Base-by-base conservation (phyloP, 1,140 invertebrate species). In the Drosophila asahinai region DNA sequence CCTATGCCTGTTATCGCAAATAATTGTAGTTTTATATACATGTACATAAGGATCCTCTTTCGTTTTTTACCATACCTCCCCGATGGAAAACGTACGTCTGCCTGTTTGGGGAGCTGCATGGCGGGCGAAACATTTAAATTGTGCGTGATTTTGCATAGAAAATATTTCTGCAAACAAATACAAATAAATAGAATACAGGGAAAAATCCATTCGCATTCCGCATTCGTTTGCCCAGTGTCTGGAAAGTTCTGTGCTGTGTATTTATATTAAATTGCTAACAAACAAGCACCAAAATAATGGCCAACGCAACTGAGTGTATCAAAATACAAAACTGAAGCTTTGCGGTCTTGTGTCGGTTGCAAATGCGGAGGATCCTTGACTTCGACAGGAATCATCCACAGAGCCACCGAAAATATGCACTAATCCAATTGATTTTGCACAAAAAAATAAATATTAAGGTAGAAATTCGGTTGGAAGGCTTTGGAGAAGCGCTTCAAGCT, bases 201-300 rank as follows among this genome's bases (percentile, higher is more conserved):
- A 57, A 71, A 54, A 77, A 67, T 74, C 52, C n/a, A 60, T 73
- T 73, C 15, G 40, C 36, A 73, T 60, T 73, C 38, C 19, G 36
- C 54, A 77, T 58, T 77, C 54, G 72, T 77, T 77, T 77, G 61
- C 54, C 73, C 47, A 77, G 33, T 30, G 62, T 77, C 73, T 77
- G 73, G 62, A 66, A 77, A 77, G 54, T 77, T 73, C 38, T 43
- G 45, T 11, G 25, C 42, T 66, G 54, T 66, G 54, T 77, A 77
- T 77, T 77, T 77, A 77, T 60, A 77, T 77, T 77, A 67, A 67
- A 77, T 67, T 77, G 64, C 51, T 51, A 73, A 42, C 68, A 74
- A 73, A 73, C 71, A 74, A 74, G 71, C 68, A 22, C 36, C 55
- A 15, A 74, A 74, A 74, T 74, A 74, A 74, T 73, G 30, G 63